phyloP scores from a whole-genome alignment of 2,797 vertebrate genomes.

The Spea hammondii region DNA sequence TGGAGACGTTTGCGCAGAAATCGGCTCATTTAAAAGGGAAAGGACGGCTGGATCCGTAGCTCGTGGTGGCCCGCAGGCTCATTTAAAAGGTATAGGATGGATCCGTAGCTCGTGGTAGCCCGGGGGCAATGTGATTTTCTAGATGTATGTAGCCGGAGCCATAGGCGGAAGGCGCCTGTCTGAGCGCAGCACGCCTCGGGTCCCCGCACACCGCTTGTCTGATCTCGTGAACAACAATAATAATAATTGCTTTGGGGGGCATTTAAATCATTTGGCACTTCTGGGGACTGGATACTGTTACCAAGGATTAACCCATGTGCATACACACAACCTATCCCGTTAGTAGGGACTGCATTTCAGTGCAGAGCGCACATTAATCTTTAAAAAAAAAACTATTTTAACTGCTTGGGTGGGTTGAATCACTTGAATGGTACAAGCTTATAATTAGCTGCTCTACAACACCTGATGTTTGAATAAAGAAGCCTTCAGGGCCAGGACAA shows the following conservation, averaged over 20 bases:
- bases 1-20: no score
- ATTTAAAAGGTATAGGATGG: no score
- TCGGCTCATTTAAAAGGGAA: no score
- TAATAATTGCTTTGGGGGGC: slow-evolving; percentile 7
- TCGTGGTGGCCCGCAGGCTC: no score
- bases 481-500: not conserved
- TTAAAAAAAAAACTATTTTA: no score
- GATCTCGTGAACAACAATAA: slow-evolving; percentile 16
- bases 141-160: slow-evolving; percentile 9
- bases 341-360: not conserved
- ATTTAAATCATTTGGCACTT: slow-evolving; percentile 15
- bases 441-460: no score
- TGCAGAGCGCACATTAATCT: no score
- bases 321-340: not conserved
- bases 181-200: not conserved
- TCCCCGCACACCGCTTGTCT: slow-evolving; percentile 17
- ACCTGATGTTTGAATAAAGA: no score
- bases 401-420: no score
- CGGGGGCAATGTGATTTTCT: not conserved
- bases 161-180: slow-evolving; percentile 4
- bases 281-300: slow-evolving; percentile 4
- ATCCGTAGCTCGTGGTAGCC: not conserved
- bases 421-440: no score
- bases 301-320: not conserved
- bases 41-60: no score